Conservation (phyloP, 2,113 vertebrate genomes). For the Arothron firmamentum region DNA sequence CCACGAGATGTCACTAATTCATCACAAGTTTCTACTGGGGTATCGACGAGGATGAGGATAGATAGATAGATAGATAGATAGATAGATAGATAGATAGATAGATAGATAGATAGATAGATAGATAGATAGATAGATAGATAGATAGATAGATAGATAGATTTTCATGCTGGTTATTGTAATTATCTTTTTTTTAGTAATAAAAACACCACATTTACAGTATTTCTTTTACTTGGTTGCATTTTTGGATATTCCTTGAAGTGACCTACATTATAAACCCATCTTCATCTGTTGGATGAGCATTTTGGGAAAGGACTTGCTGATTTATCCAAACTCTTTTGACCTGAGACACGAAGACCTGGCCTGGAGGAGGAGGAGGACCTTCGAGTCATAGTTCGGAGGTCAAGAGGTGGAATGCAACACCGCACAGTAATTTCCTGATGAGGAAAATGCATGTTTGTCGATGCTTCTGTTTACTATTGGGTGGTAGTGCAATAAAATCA, state of each 20-base stretch:
- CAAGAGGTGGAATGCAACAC: constrained; percentile 55
- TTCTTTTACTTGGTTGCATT: neutral
- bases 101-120: no score
- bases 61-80: no score
- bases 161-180: neutral
- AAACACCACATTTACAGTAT: no score
- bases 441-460: constrained; percentile 30
- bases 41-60: neutral
- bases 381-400: constrained; percentile 62
- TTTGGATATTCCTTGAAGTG: neutral
- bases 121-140: no score
- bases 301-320: neutral
- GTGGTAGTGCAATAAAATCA: neutral
- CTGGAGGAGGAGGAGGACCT: constrained; percentile 51
- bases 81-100: no score
- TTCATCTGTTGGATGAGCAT: neutral
- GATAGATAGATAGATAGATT: no score
- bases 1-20: constrained; percentile 46
- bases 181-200: no score
- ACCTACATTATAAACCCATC: neutral
- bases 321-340: constrained; percentile 25
- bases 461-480: neutral
- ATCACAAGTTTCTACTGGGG: neutral
- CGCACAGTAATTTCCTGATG: constrained; percentile 44
- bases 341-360: constrained; percentile 31